Evolutionary conservation across 2,113 vertebrate species (phyloP), one percentile per base, ranked within the genome.

Genomic region (Microcebus ravelobensis): DNA sequence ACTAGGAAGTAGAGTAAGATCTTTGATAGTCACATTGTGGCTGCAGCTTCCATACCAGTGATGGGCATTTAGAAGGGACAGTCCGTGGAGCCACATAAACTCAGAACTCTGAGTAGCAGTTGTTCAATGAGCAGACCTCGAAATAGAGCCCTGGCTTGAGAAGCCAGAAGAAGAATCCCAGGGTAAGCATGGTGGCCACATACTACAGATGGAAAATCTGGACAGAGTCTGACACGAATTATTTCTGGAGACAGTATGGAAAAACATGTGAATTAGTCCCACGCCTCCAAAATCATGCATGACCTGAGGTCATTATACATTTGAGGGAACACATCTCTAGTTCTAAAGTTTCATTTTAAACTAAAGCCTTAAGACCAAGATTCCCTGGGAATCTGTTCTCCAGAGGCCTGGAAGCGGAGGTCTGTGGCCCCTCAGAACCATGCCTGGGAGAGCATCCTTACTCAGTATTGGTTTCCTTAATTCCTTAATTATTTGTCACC

Each of bases 281-380:
- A n/a, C 8, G 84, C 39, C 67, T 6, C 29, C 8, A 48, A 82
- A 95, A 27, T 6, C 31, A 39, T 50, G 71, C 42, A 39, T 50
- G 71, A 71, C 36, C 6, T 50, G 8, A 9, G 9, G 25, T 70
- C 29, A 31, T 68, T 73, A 55, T 11, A 17, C 18, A 36, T n/a
- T 6, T 29, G n/a, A n/a, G 57, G 29, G 23, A 79, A 39, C 2
- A 45, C 7, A 39, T 6, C 18, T 84, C 15, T 73, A 36, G 25
- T 57, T n/a, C 36, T 29, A 79, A 92, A 89, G 48, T 74, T 73
- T 84, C 36, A 61, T 87, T 97, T 91, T 36, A 74, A 71, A 55
- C 84, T n/a, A 81, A 76, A 91, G 91, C 23, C 12, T 73, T 84
- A 59, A 87, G 86, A 68, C 50, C 29, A 15, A 61, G 23, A 48